Percentiles rank a stretch among this genome's conserved stretches.
These are phyloP conservation scores for Plemyria rubiginata DNA, from an alignment of 2,888 invertebrate genomes.

Conservation along the genomic window DNA sequence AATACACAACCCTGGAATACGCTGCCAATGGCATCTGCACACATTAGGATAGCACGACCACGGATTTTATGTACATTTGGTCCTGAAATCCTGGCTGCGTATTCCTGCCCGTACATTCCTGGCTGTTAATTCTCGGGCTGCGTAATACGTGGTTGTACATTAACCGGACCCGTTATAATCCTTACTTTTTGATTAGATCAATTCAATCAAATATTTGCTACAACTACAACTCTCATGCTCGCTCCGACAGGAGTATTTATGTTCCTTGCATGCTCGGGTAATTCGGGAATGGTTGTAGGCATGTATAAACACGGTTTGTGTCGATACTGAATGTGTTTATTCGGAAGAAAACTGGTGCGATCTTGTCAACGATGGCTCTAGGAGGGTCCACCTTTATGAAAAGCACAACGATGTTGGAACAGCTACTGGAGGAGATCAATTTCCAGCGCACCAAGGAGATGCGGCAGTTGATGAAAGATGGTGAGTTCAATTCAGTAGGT, in stretches of 20 bases:
- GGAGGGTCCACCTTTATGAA: slow-evolving; percentile 71
- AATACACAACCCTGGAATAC: too few relatives aligned
- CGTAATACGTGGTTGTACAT: too few relatives aligned
- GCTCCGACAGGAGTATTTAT: too few relatives aligned
- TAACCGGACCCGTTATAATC: too few relatives aligned
- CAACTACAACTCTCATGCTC: slow-evolving; percentile 20
- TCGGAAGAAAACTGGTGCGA: slow-evolving; percentile 17
- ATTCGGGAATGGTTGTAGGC: slow-evolving; percentile 42
- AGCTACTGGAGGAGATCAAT: slow-evolving; percentile 95
- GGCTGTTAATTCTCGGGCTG: too few relatives aligned
- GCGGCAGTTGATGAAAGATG: slow-evolving; percentile 94
- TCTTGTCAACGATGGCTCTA: slow-evolving; percentile 61
- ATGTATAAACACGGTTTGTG: slow-evolving; percentile 40
- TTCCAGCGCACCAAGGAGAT: slow-evolving; percentile 96
- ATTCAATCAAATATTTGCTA: too few relatives aligned
- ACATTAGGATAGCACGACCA: too few relatives aligned
- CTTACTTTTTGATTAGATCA: too few relatives aligned
- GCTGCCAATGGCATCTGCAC: too few relatives aligned
- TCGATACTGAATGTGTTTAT: slow-evolving; percentile 43
- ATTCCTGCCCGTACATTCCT: too few relatives aligned
- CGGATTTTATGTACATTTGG: too few relatives aligned
- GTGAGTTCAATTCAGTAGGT: slow-evolving; percentile 79
- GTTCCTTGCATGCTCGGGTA: slow-evolving; percentile 34
- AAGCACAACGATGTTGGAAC: slow-evolving; percentile 90
- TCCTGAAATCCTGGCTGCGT: too few relatives aligned